Base-by-base conservation (phyloP, 2,797 vertebrate genomes). In the Octomys mimax region DNA sequence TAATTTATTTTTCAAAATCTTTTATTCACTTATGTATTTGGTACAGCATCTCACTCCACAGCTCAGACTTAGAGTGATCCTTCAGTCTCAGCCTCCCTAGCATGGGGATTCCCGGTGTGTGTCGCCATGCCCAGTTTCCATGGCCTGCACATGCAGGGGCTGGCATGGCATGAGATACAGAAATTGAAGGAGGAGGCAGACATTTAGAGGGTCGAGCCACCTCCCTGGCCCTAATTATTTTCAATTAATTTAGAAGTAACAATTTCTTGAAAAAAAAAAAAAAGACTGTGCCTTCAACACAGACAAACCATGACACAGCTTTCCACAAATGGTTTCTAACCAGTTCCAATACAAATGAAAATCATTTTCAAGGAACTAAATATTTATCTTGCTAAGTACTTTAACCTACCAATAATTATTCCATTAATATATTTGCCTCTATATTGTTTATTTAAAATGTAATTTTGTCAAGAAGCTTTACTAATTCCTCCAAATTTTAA, bases 381-480 rank as follows among this genome's bases (percentile, higher is more conserved):
- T 84, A n/a, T 61, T 90, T 31, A 84, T 28, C 73, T 70, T 28
- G 46, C 2, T 64, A 49, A 82, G 87, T 1, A 87, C 62, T 95
- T 95, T 81, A 94, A 62, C 68, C 13, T 49, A 21, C 0, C 80
- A 59, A 16, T 87, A 83, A 88, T 79, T 64, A 81, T 83, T 92
- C 78, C 31, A 64, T 28, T 52, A 22, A 87, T 71, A 64, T 10
- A 49, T 71, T 79, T 79, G 80, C 87, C 2, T 68, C 6, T 83
- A 91, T n/a, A 36, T 70, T 21, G 16, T 70, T n/a, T 2, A 36
- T 70, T n/a, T 70, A 70, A n/a, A 57, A 70, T 70, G 33, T 66
- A 86, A 80, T n/a, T 73, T 3, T 61, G 5, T 62, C 81, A 18
- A 70, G 61, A 31, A 12, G 11, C 39, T 66, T 54, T 22, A 73